Evolutionary conservation across 2,113 vertebrate species (phyloP).

Genomic region (Lonchura striata): DNA sequence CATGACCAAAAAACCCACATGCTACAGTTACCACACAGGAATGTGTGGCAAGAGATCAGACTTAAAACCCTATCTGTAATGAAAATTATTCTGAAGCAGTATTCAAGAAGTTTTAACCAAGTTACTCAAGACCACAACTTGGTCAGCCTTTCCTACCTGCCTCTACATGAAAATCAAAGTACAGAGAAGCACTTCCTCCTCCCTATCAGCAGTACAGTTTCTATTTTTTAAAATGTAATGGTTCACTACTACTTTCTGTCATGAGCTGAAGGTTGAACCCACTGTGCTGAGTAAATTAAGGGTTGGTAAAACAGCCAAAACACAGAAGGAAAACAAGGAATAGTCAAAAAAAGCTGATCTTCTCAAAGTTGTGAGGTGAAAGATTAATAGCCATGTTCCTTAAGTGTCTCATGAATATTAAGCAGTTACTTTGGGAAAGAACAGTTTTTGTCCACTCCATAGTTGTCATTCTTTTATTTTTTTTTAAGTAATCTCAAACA

Average conservation of each 20-base stretch:
- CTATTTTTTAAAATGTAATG: neutral
- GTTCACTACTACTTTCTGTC: neutral
- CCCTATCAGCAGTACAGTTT: neutral
- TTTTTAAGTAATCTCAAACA: neutral
- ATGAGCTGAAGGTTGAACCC: neutral
- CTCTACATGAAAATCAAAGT: neutral
- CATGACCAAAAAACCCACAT: neutral
- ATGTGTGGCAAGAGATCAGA: neutral
- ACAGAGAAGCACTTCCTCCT: neutral
- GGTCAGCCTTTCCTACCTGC: neutral
- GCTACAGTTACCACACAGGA: neutral
- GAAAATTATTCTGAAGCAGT: neutral
- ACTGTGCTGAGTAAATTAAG: neutral
- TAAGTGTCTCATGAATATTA: neutral
- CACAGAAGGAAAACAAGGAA: neutral
- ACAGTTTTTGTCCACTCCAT: neutral
- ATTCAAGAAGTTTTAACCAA: neutral
- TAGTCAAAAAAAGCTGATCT: neutral
- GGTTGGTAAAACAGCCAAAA: neutral
- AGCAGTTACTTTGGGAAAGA: neutral
- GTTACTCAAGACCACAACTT: neutral
- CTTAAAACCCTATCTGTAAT: neutral
- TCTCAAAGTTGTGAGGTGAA: neutral
- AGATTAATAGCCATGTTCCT: neutral
- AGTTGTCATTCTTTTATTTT: neutral